phyloP scores from a whole-genome alignment of 2,113 vertebrate species.

The Pluvianellus socialis region DNA sequence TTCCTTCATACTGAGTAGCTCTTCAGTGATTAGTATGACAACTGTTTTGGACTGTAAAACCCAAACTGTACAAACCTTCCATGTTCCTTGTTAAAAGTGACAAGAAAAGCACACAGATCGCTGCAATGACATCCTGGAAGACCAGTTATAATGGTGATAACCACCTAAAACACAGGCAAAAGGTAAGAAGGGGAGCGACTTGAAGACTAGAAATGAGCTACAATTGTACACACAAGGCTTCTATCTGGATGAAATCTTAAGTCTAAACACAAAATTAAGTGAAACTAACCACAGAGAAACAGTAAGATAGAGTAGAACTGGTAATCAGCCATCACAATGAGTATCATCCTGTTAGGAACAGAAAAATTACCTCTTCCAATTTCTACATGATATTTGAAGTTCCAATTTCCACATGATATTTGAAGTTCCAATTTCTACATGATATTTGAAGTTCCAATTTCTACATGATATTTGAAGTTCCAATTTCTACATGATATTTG shows the following conservation, averaged over 20 bases:
- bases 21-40: background rate
- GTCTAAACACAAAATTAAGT: background rate
- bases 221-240: background rate
- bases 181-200: background rate
- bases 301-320: background rate
- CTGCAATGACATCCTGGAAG: constrained; percentile 90
- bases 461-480: too few species aligned
- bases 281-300: background rate
- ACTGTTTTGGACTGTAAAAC: background rate
- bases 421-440: too few species aligned
- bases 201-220: background rate
- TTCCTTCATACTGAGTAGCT: background rate
- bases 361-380: background rate
- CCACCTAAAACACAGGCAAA: constrained; percentile 72
- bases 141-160: constrained; percentile 86
- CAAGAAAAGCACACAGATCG: constrained; percentile 83
- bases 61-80: constrained; percentile 78
- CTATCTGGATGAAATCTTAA: background rate
- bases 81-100: constrained; percentile 84
- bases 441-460: too few species aligned
- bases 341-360: background rate
- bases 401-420: background rate
- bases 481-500: too few species aligned
- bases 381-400: background rate
- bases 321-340: background rate